phyloP scores from a whole-genome alignment of 2,797 vertebrate species.

The Melanotaenia maccullochi region DNA sequence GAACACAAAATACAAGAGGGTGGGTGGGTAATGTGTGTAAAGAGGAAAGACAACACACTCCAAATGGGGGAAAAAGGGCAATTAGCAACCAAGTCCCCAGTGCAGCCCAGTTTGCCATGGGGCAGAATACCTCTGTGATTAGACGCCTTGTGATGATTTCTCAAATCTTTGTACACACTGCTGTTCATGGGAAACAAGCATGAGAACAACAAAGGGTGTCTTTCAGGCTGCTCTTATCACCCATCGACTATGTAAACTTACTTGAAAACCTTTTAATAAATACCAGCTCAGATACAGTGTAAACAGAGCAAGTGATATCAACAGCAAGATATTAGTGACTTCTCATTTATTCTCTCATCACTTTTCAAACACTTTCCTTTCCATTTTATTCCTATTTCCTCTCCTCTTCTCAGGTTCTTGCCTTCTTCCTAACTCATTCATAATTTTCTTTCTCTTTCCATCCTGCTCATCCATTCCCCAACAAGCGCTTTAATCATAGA shows the following conservation, averaged over 20 bases:
- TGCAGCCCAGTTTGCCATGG: constrained; percentile 71
- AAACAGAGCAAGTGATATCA: constrained; percentile 17
- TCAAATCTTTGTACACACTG: constrained; percentile 51
- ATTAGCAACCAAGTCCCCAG: constrained; percentile 76
- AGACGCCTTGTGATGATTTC: constrained; percentile 73
- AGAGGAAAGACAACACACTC: constrained; percentile 66
- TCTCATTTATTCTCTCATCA: constrained; percentile 23
- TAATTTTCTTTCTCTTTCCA: constrained; percentile 13
- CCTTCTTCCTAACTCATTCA: constrained; percentile 30
- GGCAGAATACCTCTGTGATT: constrained; percentile 71
- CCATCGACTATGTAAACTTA: constrained; percentile 39
- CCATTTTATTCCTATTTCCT: constrained; percentile 1
- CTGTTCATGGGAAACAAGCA: constrained; percentile 46
- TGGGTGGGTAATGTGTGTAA: constrained; percentile 45
- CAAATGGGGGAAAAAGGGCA: constrained; percentile 66
- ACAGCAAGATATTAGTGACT: constrained; percentile 21
- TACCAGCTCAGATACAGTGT: constrained; percentile 35
- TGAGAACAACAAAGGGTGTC: constrained; percentile 51
- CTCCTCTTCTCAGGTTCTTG: constrained; percentile 4
- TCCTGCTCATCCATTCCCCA: constrained; percentile 44
- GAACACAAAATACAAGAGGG: constrained; percentile 60
- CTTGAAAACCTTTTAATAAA: constrained; percentile 58
- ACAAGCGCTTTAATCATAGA: constrained; percentile 78
- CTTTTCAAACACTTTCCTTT: constrained; percentile 4
- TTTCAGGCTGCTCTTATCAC: constrained; percentile 38